These are phyloP conservation scores for Pararge aegeria DNA, from an alignment of 1,140 invertebrate species.

Conservation along the genomic window DNA sequence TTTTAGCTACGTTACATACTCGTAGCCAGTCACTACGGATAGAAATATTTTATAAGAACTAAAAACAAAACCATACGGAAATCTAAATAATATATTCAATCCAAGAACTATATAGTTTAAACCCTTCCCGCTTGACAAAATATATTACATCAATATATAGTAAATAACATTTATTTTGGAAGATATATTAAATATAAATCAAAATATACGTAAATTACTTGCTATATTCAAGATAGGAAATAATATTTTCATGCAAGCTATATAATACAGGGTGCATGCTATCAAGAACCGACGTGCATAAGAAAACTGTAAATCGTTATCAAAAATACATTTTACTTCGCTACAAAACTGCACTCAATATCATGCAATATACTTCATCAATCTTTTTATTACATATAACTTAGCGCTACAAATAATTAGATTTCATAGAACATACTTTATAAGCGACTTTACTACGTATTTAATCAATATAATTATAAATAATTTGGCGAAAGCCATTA, in stretches of 20 bases:
- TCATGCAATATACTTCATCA: conserved; percentile 11
- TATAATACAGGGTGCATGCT: conserved; percentile 72
- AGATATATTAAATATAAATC: conserved; percentile 61
- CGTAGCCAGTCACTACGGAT: conserved; percentile 22
- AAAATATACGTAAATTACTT: conserved; percentile 47
- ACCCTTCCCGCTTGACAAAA: conserved; percentile 52
- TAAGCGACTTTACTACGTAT: background rate
- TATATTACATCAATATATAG: conserved; percentile 54
- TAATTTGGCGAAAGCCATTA: background rate
- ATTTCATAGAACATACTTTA: background rate
- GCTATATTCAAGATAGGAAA: conserved; percentile 40
- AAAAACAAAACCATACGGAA: conserved; percentile 19
- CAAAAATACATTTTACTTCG: conserved; percentile 3
- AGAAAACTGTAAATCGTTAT: conserved; percentile 8
- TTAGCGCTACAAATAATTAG: background rate
- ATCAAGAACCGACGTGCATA: conserved; percentile 35
- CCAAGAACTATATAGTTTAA: conserved; percentile 14
- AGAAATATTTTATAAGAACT: conserved; percentile 18
- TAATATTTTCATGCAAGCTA: conserved; percentile 74
- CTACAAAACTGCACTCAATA: conserved; percentile 27
- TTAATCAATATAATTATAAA: background rate
- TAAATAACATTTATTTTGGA: conserved; percentile 77
- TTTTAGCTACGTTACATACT: conserved; percentile 25
- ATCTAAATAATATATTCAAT: conserved; percentile 22
- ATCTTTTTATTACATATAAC: background rate